These are phyloP conservation scores for Amphimallon solstitiale DNA, from an alignment of 2,888 invertebrate species.

Conservation along the genomic window DNA sequence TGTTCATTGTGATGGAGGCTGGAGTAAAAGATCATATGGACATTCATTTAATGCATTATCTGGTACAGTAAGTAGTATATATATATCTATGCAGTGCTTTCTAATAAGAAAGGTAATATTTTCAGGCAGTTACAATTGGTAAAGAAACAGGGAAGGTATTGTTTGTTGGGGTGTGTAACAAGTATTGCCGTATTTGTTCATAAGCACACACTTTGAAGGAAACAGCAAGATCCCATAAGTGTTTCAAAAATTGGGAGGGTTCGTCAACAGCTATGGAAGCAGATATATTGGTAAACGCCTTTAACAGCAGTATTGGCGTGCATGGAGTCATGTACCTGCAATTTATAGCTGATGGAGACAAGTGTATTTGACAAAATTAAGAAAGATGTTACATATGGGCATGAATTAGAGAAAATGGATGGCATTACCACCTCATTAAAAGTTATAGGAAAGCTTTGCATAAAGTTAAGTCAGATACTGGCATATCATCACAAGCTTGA, in stretches of 20 bases:
- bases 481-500: background rate
- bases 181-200: slow-evolving; percentile 48
- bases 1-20: slow-evolving; percentile 40
- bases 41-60: slow-evolving; percentile 38
- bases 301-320: slow-evolving; percentile 45
- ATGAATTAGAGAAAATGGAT: slow-evolving; percentile 13
- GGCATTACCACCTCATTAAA: background rate
- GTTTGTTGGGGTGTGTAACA: slow-evolving; percentile 39
- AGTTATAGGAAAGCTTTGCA: background rate
- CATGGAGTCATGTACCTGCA: too few relatives aligned
- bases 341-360: too few relatives aligned
- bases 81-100: background rate
- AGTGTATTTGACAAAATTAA: too few relatives aligned
- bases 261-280: slow-evolving; percentile 51
- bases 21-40: too few relatives aligned
- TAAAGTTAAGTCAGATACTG: background rate
- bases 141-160: slow-evolving; percentile 26
- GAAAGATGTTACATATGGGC: too few relatives aligned
- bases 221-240: slow-evolving; percentile 42
- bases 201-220: slow-evolving; percentile 31
- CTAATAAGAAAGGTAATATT: slow-evolving; percentile 8
- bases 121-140: slow-evolving; percentile 30
- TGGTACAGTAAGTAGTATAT: slow-evolving; percentile 1
- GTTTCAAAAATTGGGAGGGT: slow-evolving; percentile 50
- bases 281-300: slow-evolving; percentile 50